Evolutionary conservation across 2,888 invertebrate species (phyloP), one percentile per base, ranked within the genome.

Genomic region (Brachycybe producta): DNA sequence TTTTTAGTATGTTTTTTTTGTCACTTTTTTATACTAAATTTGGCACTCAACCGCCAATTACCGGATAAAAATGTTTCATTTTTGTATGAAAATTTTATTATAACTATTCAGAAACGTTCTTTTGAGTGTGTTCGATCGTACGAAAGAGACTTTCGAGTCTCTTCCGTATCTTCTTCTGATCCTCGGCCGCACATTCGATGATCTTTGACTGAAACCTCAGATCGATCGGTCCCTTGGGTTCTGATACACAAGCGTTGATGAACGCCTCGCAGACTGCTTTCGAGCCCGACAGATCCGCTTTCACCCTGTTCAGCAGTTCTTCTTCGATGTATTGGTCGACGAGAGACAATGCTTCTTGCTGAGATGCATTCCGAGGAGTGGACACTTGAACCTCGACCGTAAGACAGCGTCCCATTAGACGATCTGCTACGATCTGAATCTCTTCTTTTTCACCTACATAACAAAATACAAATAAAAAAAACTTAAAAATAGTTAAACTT

Each of bases 101-200:
- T n/a, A n/a, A n/a, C 7, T 41, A 27, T 41, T 41, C 28, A 19
- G 26, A 23, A 5, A 27, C 28, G 39, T 41, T 52, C 27, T 28
- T 39, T 13, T 32, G 34, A 24, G 50, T 40, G n/a, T 53, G 53
- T 38, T 53, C 38, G 17, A 53, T 53, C 34, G 53, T 53, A 19
- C 50, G 11, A 2, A 44, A 44, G 47, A 47, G 44, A 21, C 46
- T 52, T 56, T 46, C 62, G 55, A 56, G 57, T 45, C 57, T 57
- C 57, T 55, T 59, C 40, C 61, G 57, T 44, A 56, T 59, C 42
- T 62, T 59, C 60, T 70, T 70, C 57, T 70, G 70, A 56, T 70
- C 70, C 54, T 70, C 69, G 7, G 65, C 63, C 5, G 68, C 65
- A 57, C 69, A 68, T 17, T 64, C 65, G 39, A 69, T 60, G n/a